These are phyloP conservation scores for Ectobius pallidus DNA, from an alignment of 2,888 invertebrate genomes.

Conservation along the genomic window DNA sequence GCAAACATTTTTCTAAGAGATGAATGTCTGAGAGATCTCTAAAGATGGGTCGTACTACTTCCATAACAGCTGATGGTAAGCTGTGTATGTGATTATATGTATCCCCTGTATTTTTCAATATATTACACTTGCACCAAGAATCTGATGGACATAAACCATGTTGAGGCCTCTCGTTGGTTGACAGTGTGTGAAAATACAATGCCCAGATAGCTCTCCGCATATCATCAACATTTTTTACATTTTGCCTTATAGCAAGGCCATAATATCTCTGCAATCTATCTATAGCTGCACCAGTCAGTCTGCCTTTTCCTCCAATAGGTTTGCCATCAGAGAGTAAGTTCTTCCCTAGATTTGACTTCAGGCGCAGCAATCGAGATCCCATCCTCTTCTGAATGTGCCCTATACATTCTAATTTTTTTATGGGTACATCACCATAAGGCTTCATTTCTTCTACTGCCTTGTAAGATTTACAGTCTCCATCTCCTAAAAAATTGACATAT, in stretches of 20 bases:
- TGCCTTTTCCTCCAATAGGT: too few species aligned
- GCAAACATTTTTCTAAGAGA: not conserved
- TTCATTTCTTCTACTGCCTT: not conserved
- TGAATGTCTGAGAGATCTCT: not conserved
- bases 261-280: too few species aligned
- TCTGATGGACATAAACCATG: not conserved
- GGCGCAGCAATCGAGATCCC: not conserved
- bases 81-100: not conserved
- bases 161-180: not conserved
- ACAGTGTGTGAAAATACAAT: not conserved
- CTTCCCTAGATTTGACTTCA: not conserved
- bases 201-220: slow-evolving; percentile 13
- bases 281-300: too few species aligned
- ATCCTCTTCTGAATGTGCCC: not conserved
- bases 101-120: not conserved
- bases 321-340: too few species aligned
- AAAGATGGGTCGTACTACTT: not conserved
- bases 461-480: not conserved
- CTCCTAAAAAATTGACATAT: not conserved
- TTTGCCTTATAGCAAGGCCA: too few species aligned
- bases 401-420: not conserved
- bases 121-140: not conserved
- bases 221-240: not conserved
- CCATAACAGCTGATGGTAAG: slow-evolving; percentile 5
- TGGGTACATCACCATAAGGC: not conserved